Conservation (phyloP, 1,140 invertebrate species). For the Brachionus asplanchnoidis region DNA sequence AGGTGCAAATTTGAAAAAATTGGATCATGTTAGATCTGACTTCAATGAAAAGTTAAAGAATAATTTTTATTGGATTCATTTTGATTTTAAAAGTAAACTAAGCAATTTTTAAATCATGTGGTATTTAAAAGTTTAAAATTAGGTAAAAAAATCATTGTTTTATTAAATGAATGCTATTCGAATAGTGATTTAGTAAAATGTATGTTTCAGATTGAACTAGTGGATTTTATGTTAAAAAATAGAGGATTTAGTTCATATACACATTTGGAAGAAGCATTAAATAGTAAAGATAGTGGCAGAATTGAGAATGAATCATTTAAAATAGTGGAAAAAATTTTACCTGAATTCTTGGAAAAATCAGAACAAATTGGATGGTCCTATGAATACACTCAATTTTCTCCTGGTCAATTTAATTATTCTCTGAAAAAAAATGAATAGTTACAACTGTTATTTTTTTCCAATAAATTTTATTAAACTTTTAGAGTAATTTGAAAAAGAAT, state of each 20-base stretch:
- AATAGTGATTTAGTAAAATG: constrained; percentile 15
- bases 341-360: neutral
- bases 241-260: neutral
- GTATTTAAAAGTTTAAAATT: neutral
- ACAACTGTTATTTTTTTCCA: neutral
- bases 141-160: neutral
- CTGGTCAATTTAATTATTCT: neutral
- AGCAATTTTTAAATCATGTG: neutral
- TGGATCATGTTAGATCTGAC: neutral
- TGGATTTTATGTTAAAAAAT: neutral
- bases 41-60: neutral
- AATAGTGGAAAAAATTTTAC: neutral
- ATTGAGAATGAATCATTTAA: neutral
- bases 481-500: too few species aligned
- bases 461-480: neutral
- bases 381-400: constrained; percentile 28
- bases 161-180: neutral
- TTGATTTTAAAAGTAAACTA: neutral
- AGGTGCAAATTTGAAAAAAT: neutral
- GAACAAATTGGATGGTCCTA: neutral
- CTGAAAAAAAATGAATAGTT: neutral
- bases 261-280: neutral
- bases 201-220: constrained; percentile 17
- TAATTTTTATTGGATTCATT: neutral
- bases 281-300: neutral